These are phyloP conservation scores for Nesospiza acunhae DNA, from an alignment of 2,113 vertebrate species.

Conservation along the genomic window DNA sequence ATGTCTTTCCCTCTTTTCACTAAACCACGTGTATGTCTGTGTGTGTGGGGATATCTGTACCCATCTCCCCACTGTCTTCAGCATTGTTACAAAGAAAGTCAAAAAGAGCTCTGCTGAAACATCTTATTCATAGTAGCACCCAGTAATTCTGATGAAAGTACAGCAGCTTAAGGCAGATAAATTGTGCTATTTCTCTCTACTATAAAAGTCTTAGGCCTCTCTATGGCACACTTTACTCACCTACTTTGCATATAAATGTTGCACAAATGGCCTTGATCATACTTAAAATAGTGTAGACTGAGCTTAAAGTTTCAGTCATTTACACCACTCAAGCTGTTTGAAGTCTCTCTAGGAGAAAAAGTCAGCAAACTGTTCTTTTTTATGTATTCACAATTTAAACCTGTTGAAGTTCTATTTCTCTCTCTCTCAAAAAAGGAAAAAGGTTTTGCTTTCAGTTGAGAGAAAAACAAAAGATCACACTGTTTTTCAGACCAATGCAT, in stretches of 20 bases:
- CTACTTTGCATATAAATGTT: not conserved
- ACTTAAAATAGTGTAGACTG: not conserved
- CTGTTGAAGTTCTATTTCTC: not conserved
- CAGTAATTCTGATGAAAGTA: not conserved
- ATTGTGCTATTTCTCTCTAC: slow-evolving; percentile 28
- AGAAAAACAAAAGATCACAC: not conserved
- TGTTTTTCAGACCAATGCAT: not conserved
- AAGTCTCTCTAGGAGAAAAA: slow-evolving; percentile 8
- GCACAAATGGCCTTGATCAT: slow-evolving; percentile 32
- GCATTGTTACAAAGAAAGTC: not conserved
- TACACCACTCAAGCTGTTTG: not conserved
- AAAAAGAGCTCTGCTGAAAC: slow-evolving; percentile 8
- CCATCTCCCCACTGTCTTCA: not conserved
- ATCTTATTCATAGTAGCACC: not conserved
- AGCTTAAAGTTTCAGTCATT: not conserved
- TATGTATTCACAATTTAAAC: not conserved
- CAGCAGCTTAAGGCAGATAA: slow-evolving; percentile 1
- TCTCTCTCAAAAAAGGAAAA: not conserved
- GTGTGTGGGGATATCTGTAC: not conserved
- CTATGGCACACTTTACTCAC: not conserved
- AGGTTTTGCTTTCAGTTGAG: not conserved
- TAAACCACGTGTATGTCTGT: not conserved
- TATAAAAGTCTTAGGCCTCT: not conserved
- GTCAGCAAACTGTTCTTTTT: not conserved
- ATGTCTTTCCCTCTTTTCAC: not conserved